phyloP scores from a whole-genome alignment of 2,797 vertebrate genomes.

The Pseudochaenichthys georgianus region DNA sequence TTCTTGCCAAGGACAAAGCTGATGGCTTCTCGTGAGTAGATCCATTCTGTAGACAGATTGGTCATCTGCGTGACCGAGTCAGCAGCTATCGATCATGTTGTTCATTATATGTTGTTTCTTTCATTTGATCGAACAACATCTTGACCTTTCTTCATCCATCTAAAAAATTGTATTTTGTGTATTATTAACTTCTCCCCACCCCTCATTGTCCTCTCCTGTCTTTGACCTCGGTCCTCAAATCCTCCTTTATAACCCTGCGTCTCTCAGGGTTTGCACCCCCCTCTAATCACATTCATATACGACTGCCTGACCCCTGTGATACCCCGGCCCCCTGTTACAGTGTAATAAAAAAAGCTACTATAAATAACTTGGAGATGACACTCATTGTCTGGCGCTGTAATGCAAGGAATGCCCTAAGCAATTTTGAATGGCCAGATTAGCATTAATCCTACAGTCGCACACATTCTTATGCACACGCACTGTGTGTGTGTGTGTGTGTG shows the following conservation, averaged over 20 bases:
- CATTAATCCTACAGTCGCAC: constrained; percentile 55
- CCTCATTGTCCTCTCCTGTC: constrained; percentile 12
- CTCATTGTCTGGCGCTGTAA: constrained; percentile 63
- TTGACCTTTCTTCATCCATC: background rate
- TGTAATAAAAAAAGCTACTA: constrained; percentile 57
- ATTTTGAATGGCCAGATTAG: constrained; percentile 62
- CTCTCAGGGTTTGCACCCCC: constrained; percentile 17
- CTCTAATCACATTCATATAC: constrained; percentile 39
- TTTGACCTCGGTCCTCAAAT: constrained; percentile 48
- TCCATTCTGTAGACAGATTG: constrained; percentile 52
- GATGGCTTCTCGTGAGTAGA: constrained; percentile 52
- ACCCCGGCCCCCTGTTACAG: constrained; percentile 55
- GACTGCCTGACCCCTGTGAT: constrained; percentile 56
- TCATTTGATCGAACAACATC: background rate
- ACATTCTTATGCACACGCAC: background rate
- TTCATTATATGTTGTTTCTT: background rate
- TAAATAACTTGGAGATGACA: constrained; percentile 64
- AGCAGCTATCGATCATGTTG: constrained; percentile 55
- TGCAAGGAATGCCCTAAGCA: constrained; percentile 60
- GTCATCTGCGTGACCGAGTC: constrained; percentile 57
- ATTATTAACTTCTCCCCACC: background rate
- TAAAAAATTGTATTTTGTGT: background rate
- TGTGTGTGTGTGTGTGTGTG: too few relatives aligned
- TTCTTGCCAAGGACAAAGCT: constrained; percentile 70
- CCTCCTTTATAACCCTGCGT: constrained; percentile 43